A percentile compares a stretch with the other conserved stretches of the same genome.
phyloP scores from a whole-genome alignment of 2,888 invertebrate genomes.

The Oxycera nigricornis region DNA sequence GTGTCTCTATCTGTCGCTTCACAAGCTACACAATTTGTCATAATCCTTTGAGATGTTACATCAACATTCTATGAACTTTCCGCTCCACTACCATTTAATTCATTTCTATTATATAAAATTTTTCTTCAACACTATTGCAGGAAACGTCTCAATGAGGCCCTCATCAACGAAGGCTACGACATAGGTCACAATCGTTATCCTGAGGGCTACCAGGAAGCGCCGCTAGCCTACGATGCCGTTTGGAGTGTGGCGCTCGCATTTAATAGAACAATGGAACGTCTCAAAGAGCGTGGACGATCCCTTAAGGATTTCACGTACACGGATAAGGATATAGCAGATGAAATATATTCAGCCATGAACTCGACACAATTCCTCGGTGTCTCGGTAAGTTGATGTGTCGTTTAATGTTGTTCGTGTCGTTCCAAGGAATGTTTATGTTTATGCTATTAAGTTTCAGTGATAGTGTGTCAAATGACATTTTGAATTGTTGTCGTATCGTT shows the following conservation, averaged over 20 bases:
- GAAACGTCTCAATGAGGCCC: constrained; percentile 79
- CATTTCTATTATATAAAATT: constrained; percentile 1
- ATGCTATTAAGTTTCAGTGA: background rate
- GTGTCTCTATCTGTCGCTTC: too few species aligned
- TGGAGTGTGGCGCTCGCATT: constrained; percentile 99
- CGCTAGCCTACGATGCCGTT: constrained; percentile 97
- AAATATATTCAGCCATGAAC: constrained; percentile 97
- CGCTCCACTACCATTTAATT: background rate
- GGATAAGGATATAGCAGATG: constrained; percentile 91
- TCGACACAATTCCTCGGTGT: constrained; percentile 98
- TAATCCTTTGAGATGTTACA: too few species aligned
- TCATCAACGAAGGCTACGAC: constrained; percentile 82
- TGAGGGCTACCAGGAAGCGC: constrained; percentile 97
- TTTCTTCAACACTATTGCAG: constrained; percentile 60
- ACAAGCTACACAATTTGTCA: too few species aligned
- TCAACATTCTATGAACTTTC: too few species aligned
- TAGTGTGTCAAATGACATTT: background rate
- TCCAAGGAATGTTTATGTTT: background rate
- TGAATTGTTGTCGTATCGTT: too few species aligned
- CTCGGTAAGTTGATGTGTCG: constrained; percentile 76
- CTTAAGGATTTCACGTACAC: constrained; percentile 96
- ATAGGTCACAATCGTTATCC: constrained; percentile 87
- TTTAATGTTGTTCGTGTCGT: background rate
- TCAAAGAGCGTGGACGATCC: constrained; percentile 77
- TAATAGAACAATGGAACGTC: constrained; percentile 92